Evolutionary conservation across 1,140 invertebrate genomes (phyloP).

Genomic region (Maniola jurtina): DNA sequence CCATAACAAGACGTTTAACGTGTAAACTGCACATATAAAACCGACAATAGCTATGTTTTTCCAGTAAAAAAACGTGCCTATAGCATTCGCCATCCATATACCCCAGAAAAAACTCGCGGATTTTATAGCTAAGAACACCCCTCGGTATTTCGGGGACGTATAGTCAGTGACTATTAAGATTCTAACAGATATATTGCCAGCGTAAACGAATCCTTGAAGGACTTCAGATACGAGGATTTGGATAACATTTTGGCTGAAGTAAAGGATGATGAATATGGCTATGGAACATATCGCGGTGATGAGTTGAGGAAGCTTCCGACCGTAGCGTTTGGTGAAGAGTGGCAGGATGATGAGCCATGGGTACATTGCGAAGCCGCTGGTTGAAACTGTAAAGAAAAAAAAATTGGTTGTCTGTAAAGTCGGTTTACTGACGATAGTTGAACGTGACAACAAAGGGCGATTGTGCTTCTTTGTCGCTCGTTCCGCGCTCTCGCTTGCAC

Average conservation of each 20-base stretch:
- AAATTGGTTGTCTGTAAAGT: too few species aligned
- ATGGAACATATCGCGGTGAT: slow-evolving; percentile 14
- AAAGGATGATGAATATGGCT: slow-evolving; percentile 30
- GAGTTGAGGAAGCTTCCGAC: slow-evolving; percentile 20
- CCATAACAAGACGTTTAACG: slow-evolving; percentile 30
- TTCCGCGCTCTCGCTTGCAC: too few species aligned
- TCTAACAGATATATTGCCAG: slow-evolving; percentile 35
- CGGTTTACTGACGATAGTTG: too few species aligned
- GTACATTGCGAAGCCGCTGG: slow-evolving; percentile 25
- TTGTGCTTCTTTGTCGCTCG: too few species aligned
- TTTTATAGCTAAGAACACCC: slow-evolving; percentile 43
- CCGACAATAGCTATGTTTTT: slow-evolving; percentile 44
- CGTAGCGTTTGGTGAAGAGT: slow-evolving; percentile 9
- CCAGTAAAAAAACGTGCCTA: slow-evolving; percentile 49
- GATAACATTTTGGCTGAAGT: slow-evolving; percentile 31
- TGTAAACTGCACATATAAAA: slow-evolving; percentile 33
- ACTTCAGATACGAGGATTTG: slow-evolving; percentile 42
- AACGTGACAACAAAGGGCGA: too few species aligned
- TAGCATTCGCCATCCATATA: slow-evolving; percentile 44
- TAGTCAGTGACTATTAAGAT: slow-evolving; percentile 43
- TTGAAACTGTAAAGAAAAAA: slow-evolving; percentile 25
- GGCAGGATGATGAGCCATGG: slow-evolving; percentile 33
- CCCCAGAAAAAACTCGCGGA: slow-evolving; percentile 43
- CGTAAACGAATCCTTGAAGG: slow-evolving; percentile 36
- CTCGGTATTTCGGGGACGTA: slow-evolving; percentile 39